phyloP scores from a whole-genome alignment of 2,113 vertebrate genomes.

The Macrotis lagotis region DNA sequence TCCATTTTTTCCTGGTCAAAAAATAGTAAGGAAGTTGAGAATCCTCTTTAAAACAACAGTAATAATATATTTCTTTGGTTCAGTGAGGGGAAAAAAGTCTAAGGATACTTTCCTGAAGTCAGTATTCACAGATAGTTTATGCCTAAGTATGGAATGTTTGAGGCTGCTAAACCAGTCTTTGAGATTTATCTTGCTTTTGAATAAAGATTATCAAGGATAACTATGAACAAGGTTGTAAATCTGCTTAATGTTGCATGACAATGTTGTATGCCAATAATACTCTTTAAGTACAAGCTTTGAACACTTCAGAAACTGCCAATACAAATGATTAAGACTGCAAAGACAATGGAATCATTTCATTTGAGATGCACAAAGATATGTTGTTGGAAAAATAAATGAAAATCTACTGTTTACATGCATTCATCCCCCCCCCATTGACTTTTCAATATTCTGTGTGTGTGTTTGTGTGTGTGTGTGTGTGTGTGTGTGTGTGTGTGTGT shows the following conservation, averaged over 20 bases:
- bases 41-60: background rate
- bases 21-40: background rate
- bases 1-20: background rate
- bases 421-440: background rate
- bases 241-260: constrained; percentile 70
- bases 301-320: constrained; percentile 9
- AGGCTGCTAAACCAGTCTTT: constrained; percentile 64
- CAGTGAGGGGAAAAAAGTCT: constrained; percentile 15
- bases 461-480: no score
- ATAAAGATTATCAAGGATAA: constrained; percentile 75
- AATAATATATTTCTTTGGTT: constrained; percentile 10
- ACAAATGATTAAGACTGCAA: constrained; percentile 59
- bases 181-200: constrained; percentile 74
- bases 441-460: constrained; percentile 17
- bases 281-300: constrained; percentile 69
- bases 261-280: constrained; percentile 55
- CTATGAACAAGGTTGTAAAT: constrained; percentile 68
- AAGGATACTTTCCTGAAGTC: background rate
- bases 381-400: constrained; percentile 16
- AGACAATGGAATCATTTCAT: constrained; percentile 60
- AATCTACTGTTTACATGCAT: background rate
- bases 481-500: no score
- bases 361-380: constrained; percentile 55
- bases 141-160: background rate
- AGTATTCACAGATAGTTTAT: background rate